Evolutionary conservation across 2,797 vertebrate species (phyloP).

Genomic region (Betta splendens): DNA sequence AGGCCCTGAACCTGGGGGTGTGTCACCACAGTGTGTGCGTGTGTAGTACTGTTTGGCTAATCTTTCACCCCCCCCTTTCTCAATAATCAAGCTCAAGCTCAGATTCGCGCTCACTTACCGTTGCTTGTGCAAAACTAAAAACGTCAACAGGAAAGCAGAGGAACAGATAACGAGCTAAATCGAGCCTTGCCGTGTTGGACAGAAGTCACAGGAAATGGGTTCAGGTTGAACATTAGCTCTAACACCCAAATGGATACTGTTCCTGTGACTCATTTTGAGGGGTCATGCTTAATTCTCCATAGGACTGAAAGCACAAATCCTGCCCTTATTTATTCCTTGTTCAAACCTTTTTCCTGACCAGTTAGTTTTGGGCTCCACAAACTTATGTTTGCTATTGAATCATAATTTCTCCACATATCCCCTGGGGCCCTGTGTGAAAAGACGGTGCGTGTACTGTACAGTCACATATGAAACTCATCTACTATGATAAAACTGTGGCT

Average conservation of each 20-base stretch:
- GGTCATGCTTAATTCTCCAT: slow-evolving; percentile 41
- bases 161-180: slow-evolving; percentile 70
- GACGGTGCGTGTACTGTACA: not conserved
- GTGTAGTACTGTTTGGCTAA: slow-evolving; percentile 25
- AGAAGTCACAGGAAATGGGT: slow-evolving; percentile 45
- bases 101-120: slow-evolving; percentile 8
- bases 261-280: slow-evolving; percentile 46
- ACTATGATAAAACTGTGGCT: slow-evolving; percentile 2
- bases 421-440: not conserved
- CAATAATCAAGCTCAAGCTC: slow-evolving; percentile 5
- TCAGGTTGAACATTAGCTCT: slow-evolving; percentile 26
- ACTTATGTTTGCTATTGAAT: too few species aligned
- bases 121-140: slow-evolving; percentile 14
- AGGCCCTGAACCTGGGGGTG: slow-evolving; percentile 64
- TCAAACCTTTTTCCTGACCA: too few species aligned
- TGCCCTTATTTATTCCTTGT: slow-evolving; percentile 25
- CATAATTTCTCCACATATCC: not conserved
- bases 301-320: slow-evolving; percentile 31
- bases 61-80: slow-evolving; percentile 25
- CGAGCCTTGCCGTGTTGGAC: slow-evolving; percentile 31
- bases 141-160: slow-evolving; percentile 67
- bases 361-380: too few species aligned
- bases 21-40: slow-evolving; percentile 44
- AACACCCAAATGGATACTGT: slow-evolving; percentile 38
- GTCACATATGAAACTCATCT: slow-evolving; percentile 11